Evolutionary conservation across 2,888 invertebrate species (phyloP).

Genomic region (Steinernema carpocapsae): DNA sequence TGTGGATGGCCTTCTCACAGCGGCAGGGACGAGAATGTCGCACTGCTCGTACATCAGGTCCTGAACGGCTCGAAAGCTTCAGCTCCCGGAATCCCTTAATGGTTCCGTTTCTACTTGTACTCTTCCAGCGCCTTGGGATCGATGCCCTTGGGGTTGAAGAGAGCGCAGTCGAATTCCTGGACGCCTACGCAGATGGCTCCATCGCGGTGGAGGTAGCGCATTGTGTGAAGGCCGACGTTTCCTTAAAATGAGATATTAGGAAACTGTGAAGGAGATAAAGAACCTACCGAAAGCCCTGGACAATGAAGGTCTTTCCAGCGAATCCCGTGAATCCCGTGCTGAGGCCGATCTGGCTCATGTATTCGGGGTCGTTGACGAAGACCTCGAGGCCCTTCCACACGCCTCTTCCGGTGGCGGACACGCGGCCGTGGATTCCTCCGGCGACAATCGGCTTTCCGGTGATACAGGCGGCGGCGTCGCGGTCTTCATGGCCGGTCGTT

Average conservation of each 20-base stretch:
- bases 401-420: constrained; percentile 91
- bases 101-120: constrained; percentile 76
- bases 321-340: no score
- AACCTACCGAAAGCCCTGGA: constrained; percentile 74
- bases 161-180: constrained; percentile 83
- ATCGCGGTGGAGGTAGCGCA: constrained; percentile 79
- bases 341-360: constrained; percentile 81
- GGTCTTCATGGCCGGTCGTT: constrained; percentile 77
- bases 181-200: constrained; percentile 89
- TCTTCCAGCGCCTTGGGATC: constrained; percentile 80
- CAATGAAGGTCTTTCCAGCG: constrained; percentile 92
- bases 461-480: constrained; percentile 90
- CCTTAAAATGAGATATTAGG: constrained; percentile 42
- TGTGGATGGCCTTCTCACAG: constrained; percentile 91
- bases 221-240: constrained; percentile 94
- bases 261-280: no score
- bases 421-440: constrained; percentile 95
- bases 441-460: constrained; percentile 93
- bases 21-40: constrained; percentile 95
- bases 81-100: constrained; percentile 92
- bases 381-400: constrained; percentile 73
- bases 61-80: constrained; percentile 77
- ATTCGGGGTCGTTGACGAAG: constrained; percentile 84
- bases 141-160: constrained; percentile 87
- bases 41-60: constrained; percentile 84